Conservation (phyloP, 2,113 vertebrate genomes). For the Phyllopteryx taeniolatus region DNA sequence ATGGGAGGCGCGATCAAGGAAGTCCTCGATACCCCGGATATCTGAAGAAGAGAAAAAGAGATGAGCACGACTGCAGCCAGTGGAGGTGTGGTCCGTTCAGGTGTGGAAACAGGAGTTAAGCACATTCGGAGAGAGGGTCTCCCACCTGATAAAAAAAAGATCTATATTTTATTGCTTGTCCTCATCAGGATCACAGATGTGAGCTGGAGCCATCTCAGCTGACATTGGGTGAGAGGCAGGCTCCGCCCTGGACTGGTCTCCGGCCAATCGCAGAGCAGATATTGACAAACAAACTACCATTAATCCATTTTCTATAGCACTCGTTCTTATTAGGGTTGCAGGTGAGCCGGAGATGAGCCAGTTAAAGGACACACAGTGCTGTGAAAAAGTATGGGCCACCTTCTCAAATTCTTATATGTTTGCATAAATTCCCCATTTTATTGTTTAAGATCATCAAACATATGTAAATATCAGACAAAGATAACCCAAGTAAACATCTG, state of each 20-base stretch:
- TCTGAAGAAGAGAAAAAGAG: slow-evolving; percentile 68
- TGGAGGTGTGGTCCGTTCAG: not conserved
- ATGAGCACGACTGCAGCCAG: not conserved
- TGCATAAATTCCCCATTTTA: too few species aligned
- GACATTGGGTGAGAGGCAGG: not conserved
- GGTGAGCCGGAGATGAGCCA: too few species aligned
- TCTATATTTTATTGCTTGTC: too few species aligned
- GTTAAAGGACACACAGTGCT: too few species aligned
- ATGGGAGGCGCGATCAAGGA: slow-evolving; percentile 94
- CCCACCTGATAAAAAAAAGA: too few species aligned
- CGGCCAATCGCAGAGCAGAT: not conserved
- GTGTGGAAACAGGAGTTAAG: not conserved
- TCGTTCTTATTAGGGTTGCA: not conserved
- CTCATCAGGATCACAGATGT: too few species aligned
- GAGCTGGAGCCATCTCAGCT: too few species aligned
- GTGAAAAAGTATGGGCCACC: too few species aligned
- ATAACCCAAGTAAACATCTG: too few species aligned
- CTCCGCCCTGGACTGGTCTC: not conserved
- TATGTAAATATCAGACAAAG: too few species aligned
- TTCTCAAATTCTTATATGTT: too few species aligned
- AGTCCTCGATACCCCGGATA: slow-evolving; percentile 97
- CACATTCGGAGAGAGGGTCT: not conserved
- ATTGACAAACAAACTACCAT: not conserved
- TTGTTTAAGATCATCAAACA: too few species aligned
- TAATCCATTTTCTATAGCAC: not conserved